Percentiles rank a stretch among this genome's conserved stretches.
phyloP scores from a whole-genome alignment of 1,140 invertebrate species.

The Solenopsis invicta region DNA sequence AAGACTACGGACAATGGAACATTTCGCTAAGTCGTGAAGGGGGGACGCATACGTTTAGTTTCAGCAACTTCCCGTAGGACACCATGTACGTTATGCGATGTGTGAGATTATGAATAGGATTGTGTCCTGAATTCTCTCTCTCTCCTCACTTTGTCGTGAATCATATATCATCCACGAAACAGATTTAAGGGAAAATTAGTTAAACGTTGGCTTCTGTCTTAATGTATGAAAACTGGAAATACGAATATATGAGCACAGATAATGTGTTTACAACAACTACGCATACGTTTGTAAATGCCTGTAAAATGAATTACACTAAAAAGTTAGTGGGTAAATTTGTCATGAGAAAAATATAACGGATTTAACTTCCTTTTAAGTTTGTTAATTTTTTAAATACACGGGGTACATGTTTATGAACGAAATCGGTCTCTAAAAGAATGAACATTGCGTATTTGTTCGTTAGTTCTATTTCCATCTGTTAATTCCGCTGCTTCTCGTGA shows the following conservation, averaged over 20 bases:
- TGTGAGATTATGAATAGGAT: slow-evolving; percentile 1
- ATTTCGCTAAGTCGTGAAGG: too few relatives aligned
- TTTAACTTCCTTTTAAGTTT: background rate
- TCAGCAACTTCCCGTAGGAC: too few relatives aligned
- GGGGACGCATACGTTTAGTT: too few relatives aligned
- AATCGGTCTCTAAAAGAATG: background rate
- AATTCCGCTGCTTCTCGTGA: slow-evolving; percentile 9
- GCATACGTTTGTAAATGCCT: background rate
- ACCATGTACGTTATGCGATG: background rate
- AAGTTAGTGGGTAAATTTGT: background rate
- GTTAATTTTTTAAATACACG: background rate
- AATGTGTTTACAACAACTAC: background rate
- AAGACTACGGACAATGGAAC: too few relatives aligned
- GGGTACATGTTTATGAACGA: background rate
- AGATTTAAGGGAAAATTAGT: slow-evolving; percentile 18
- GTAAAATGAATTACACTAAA: background rate
- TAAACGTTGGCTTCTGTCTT: slow-evolving; percentile 1
- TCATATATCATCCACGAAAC: background rate
- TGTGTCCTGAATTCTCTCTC: background rate
- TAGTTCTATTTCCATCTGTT: background rate
- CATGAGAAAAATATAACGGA: background rate
- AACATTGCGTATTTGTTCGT: background rate
- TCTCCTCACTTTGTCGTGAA: background rate
- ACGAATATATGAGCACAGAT: background rate
- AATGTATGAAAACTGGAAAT: slow-evolving; percentile 25